phyloP scores from a whole-genome alignment of 1,140 invertebrate species.

The Meloidogyne hapla region DNA sequence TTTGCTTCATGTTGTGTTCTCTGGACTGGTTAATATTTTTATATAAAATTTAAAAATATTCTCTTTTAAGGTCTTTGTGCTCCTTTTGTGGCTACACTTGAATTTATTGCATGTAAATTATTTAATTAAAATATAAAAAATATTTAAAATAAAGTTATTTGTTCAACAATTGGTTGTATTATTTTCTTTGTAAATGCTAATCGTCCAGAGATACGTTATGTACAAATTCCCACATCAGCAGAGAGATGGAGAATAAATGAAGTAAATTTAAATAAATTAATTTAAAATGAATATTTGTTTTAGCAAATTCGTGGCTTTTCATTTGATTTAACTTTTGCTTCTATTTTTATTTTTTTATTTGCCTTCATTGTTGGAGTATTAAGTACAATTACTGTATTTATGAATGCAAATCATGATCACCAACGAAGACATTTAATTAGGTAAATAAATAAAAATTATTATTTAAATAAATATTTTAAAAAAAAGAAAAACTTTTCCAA shows the following conservation, averaged over 20 bases:
- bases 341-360: constrained; percentile 23
- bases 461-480: constrained; percentile 2
- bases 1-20: constrained; percentile 20
- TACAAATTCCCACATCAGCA: constrained; percentile 15
- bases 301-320: constrained; percentile 26
- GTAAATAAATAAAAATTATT: background rate
- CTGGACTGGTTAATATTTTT: constrained; percentile 10
- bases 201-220: constrained; percentile 28
- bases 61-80: background rate
- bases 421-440: constrained; percentile 20
- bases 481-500: constrained; percentile 15
- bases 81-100: too few species aligned
- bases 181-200: constrained; percentile 27
- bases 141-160: constrained; percentile 9
- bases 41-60: constrained; percentile 2
- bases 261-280: constrained; percentile 4
- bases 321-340: constrained; percentile 23
- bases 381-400: constrained; percentile 12
- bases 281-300: background rate
- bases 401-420: constrained; percentile 4
- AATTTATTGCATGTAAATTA: constrained; percentile 25
- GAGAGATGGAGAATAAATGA: constrained; percentile 22
- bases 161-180: constrained; percentile 17
- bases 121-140: constrained; percentile 4
- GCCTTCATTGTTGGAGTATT: constrained; percentile 19